A percentile compares a stretch with the other conserved stretches of the same genome.
Evolutionary conservation across 2,113 vertebrate species (phyloP).

Genomic region (Anarhynchus alexandrinus): DNA sequence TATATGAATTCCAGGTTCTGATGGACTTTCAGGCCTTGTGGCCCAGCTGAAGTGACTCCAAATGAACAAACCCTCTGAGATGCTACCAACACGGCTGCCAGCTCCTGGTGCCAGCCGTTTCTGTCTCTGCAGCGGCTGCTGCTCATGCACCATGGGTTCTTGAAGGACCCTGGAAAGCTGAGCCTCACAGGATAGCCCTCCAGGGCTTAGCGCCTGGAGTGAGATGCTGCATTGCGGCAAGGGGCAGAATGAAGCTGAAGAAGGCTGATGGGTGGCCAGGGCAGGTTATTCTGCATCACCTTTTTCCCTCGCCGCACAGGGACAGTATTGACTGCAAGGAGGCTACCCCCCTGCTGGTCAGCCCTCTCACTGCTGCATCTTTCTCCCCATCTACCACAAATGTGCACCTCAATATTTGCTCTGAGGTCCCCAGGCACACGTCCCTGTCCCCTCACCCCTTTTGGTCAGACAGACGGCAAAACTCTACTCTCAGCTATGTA

Average conservation of each 20-base stretch:
- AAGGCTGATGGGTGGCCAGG: neutral
- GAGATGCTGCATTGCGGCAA: fast-evolving
- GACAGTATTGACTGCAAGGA: neutral
- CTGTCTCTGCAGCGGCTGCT: fast-evolving
- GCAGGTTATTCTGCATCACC: neutral
- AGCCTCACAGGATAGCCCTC: neutral
- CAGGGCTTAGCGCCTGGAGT: neutral
- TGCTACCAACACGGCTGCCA: neutral
- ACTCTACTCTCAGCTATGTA: neutral
- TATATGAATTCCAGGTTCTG: neutral
- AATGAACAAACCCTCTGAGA: neutral
- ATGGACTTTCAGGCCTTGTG: neutral
- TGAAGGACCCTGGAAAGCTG: neutral
- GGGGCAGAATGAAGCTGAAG: neutral
- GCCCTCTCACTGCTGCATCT: neutral
- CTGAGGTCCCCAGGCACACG: neutral
- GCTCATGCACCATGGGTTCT: fast-evolving
- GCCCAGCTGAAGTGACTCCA: neutral
- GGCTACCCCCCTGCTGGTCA: neutral
- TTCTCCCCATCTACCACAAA: neutral
- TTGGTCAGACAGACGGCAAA: neutral
- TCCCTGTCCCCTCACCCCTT: fast-evolving
- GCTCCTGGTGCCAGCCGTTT: neutral
- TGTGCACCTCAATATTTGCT: neutral
- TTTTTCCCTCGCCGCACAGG: neutral